Evolutionary conservation across 2,113 vertebrate species (phyloP), one percentile per base, ranked within the genome.

Genomic region (Morone chrysops): DNA sequence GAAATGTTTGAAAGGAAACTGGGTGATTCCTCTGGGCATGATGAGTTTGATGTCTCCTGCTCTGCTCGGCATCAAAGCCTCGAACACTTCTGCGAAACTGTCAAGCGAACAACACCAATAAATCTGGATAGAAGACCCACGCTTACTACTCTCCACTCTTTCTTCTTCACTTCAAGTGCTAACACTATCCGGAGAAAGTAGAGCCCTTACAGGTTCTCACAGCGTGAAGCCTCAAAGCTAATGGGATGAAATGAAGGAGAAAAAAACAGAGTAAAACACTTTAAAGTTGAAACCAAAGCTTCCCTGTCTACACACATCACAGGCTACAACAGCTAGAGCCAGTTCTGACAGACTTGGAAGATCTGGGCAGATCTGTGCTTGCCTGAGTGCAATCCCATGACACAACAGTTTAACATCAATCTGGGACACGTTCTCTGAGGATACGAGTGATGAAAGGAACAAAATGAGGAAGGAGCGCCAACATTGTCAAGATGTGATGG

Each of bases 371-470:
- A 91, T 88, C 82, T 57, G 83, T 60, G 82, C 87, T 86, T 68
- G 83, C 82, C 77, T 76, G 70, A 75, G 75, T 13, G 56, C 69
- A 85, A 84, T 83, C 62, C 85, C 82, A 71, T 38, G 87, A 86
- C 84, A 90, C 76, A 84, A 85, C 68, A 68, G 75, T 87, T 87
- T 66, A 87, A 80, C 83, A 62, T 89, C 90, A 86, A 77, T 71
- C 75, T 6, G 4, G 78, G 80, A 80, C 61, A 53, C 3, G 8
- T 76, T 77, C 74, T 77, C 90, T 5, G 1, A 69, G 59, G 73
- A 67, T 14, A 67, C 8, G 38, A 51, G 66, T 25, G 71, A 87
- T 86, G 69, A 82, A 81, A 89, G 82, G 43, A 77, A 60, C 75
- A 82, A 78, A 81, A 74, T 48, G 50, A 76, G 76, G 57, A 83